Evolutionary conservation across 2,113 vertebrate species (phyloP).

Genomic region (Agelaius phoeniceus): DNA sequence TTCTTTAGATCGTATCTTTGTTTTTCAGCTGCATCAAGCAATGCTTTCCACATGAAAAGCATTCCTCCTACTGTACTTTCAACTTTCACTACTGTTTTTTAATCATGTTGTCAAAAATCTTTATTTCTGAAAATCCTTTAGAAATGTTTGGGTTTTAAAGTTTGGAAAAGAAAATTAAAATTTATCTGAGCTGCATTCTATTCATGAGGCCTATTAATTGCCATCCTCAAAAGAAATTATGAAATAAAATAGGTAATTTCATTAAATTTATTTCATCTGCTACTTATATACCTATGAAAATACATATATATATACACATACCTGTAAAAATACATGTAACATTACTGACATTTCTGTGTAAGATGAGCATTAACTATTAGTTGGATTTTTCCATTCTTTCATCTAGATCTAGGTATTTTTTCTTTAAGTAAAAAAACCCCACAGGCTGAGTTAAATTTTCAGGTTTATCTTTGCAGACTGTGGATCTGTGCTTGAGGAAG

Average conservation of each 20-base stretch:
- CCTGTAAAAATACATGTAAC: background rate
- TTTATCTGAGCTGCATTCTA: background rate
- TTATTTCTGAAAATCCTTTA: background rate
- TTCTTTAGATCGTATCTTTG: background rate
- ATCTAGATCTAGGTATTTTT: background rate
- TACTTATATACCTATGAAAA: background rate
- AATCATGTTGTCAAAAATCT: background rate
- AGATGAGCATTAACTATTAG: background rate
- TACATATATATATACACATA: background rate
- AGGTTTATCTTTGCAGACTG: background rate
- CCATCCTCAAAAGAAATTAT: background rate
- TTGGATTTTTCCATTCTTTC: background rate
- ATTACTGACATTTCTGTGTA: background rate
- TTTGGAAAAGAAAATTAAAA: background rate
- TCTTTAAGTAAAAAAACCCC: rapidly evolving
- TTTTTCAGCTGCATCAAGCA: background rate
- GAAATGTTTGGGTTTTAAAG: background rate
- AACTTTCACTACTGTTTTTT: background rate
- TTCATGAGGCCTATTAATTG: rapidly evolving
- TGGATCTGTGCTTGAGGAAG: background rate
- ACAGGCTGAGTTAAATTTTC: background rate
- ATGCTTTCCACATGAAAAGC: background rate
- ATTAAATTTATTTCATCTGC: background rate
- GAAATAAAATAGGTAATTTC: background rate
- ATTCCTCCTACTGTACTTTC: background rate